Conservation (phyloP, 2,888 invertebrate species). For the Lacanobia oleracea region DNA sequence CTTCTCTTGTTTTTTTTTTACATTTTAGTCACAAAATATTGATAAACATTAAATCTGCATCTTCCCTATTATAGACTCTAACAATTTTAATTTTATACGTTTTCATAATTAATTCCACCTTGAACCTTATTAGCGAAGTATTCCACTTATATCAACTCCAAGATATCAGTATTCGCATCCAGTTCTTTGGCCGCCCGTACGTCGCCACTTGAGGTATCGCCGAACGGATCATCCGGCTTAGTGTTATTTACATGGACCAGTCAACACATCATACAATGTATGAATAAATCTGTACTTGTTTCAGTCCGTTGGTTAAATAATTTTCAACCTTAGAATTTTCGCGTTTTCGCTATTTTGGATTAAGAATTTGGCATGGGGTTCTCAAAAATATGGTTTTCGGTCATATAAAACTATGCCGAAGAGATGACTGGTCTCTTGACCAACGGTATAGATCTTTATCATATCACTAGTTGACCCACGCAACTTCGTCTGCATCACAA, state of each 20-base stretch:
- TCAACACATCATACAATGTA: slow-evolving; percentile 37
- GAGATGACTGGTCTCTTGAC: no score
- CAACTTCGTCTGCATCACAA: no score
- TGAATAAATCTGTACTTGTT: slow-evolving; percentile 22
- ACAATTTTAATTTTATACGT: no score
- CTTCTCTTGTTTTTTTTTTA: no score
- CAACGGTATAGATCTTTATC: no score
- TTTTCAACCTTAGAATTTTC: slow-evolving; percentile 1
- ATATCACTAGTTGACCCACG: no score
- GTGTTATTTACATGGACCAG: slow-evolving; percentile 62
- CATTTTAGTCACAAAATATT: no score
- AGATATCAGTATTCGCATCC: slow-evolving; percentile 32
- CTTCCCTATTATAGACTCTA: no score
- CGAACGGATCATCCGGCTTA: slow-evolving; percentile 72
- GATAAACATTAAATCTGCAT: no score
- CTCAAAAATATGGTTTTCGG: not conserved
- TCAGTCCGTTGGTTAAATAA: slow-evolving; percentile 4
- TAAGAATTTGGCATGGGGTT: no score
- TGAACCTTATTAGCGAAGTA: not conserved
- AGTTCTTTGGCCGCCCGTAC: slow-evolving; percentile 32
- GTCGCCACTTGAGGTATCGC: slow-evolving; percentile 70
- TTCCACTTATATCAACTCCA: not conserved
- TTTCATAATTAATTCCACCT: no score
- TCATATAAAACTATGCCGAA: not conserved
- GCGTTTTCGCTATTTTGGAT: not conserved